Percentiles rank a stretch among this genome's conserved stretches.
Conservation (phyloP, 2,113 vertebrate species). For the Semicossyphus pulcher region DNA sequence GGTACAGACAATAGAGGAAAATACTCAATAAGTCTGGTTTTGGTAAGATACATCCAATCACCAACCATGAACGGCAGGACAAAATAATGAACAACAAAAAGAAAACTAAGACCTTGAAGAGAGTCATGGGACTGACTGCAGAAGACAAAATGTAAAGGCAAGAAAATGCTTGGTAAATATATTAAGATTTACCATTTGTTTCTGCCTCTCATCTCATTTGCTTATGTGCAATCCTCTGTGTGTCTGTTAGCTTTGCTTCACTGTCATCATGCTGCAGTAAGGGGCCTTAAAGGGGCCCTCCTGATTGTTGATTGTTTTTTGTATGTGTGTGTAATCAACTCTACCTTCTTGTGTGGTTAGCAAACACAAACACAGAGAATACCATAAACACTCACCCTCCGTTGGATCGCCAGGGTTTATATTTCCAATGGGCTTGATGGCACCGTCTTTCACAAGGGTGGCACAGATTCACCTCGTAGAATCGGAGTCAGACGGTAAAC, state of each 20-base stretch:
- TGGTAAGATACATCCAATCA: too few relatives aligned
- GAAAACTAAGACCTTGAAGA: too few relatives aligned
- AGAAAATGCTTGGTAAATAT: too few relatives aligned
- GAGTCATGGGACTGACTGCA: too few relatives aligned
- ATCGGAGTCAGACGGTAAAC: conserved; percentile 13
- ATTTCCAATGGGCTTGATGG: conserved; percentile 17
- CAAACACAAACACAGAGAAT: conserved; percentile 52
- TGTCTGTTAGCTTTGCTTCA: conserved; percentile 12
- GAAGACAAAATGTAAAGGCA: too few relatives aligned
- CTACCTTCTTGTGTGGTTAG: conserved; percentile 54
- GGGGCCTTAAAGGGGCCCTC: conserved; percentile 35
- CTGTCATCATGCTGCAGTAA: conserved; percentile 18
- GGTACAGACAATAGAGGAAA: too few relatives aligned
- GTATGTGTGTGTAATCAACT: conserved; percentile 51
- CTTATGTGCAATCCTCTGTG: conserved; percentile 26
- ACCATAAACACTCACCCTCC: conserved; percentile 47
- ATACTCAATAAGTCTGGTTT: too few relatives aligned
- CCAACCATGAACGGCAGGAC: too few relatives aligned
- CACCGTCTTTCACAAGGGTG: conserved; percentile 9
- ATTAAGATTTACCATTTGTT: too few relatives aligned
- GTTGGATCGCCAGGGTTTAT: conserved; percentile 37
- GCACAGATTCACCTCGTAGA: not conserved
- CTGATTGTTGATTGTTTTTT: conserved; percentile 51
- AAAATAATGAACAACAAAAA: too few relatives aligned
- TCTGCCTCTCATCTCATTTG: conserved; percentile 27